Conservation (phyloP, 2,888 invertebrate genomes). For the Athrips mouffetella region DNA sequence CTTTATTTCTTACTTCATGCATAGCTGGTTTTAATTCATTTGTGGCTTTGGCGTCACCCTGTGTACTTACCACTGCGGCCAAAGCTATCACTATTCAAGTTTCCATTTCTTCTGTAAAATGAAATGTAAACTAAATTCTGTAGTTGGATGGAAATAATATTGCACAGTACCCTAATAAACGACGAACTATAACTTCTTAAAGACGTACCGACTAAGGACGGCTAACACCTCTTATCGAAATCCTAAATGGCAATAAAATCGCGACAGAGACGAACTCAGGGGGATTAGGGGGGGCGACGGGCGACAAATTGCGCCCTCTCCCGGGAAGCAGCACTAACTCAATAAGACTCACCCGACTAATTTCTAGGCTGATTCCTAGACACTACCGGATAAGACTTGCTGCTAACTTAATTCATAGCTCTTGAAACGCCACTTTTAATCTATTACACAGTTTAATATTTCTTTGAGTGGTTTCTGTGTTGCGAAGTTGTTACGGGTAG, state of each 20-base stretch:
- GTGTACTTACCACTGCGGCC: no score
- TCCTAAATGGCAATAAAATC: conserved; percentile 14
- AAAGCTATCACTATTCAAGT: no score
- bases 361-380: conserved; percentile 18
- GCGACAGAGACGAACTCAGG: conserved; percentile 12
- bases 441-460: conserved; percentile 10
- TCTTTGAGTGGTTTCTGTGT: conserved; percentile 5
- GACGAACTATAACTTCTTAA: conserved; percentile 3
- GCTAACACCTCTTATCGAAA: conserved; percentile 14
- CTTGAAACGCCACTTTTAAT: conserved; percentile 12
- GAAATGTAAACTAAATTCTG: no score
- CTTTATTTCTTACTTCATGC: no score
- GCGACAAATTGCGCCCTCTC: conserved; percentile 8
- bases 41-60: no score
- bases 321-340: conserved; percentile 11
- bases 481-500: background rate
- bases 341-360: conserved; percentile 19
- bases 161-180: no score
- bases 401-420: conserved; percentile 10
- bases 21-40: no score
- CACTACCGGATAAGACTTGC: conserved; percentile 12
- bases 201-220: conserved; percentile 1
- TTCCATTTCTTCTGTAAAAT: no score
- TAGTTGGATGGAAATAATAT: no score
- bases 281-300: conserved; percentile 9